Base-by-base conservation (phyloP, 2,797 vertebrate genomes). In the Varecia variegata region DNA sequence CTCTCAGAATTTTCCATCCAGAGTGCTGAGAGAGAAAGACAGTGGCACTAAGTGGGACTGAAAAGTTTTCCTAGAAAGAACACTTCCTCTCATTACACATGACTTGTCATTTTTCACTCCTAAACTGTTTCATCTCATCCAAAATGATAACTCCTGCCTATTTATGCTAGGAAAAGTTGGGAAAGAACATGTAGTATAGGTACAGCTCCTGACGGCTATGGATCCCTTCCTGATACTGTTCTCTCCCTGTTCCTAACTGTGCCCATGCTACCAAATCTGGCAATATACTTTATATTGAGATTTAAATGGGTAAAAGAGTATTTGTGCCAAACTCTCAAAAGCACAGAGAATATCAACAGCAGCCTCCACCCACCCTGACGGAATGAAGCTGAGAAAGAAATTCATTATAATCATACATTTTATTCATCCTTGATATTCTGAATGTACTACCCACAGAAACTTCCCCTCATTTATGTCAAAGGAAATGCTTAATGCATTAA, bases 341-440 rank as follows among this genome's bases (percentile, higher is more conserved):
- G 70, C 32, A 86, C 25, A 90, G 27, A 77, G 11, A 45, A 18
- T 79, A 92, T 87, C 58, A 87, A 84, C 65, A 84, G 52, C 43
- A 84, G 79, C 40, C 6, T 88, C 52, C 45, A 56, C 54, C 45
- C 54, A 95, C 15, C 13, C 60, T 70, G 35, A 88, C 23, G 77
- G 35, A 67, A 77, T 45, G 94, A 83, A 88, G 87, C 58, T 80
- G 52, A 90, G 40, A 21, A 77, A 43, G 43, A 87, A 93, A 93
- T 81, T 76, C 67, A n/a, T 84, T 67, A 83, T 9, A 86, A 50
- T 54, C 43, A 83, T 14, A 40, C 1, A 56, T 91, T 94, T 95
- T 94, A 88, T n/a, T 85, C 65, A 90, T 62, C 30, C 52, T n/a
- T 73, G 38, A 89, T 54, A 65, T 40, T 82, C 65, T 50, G n/a